phyloP scores from a whole-genome alignment of 2,797 vertebrate genomes.

The Platalea minor region DNA sequence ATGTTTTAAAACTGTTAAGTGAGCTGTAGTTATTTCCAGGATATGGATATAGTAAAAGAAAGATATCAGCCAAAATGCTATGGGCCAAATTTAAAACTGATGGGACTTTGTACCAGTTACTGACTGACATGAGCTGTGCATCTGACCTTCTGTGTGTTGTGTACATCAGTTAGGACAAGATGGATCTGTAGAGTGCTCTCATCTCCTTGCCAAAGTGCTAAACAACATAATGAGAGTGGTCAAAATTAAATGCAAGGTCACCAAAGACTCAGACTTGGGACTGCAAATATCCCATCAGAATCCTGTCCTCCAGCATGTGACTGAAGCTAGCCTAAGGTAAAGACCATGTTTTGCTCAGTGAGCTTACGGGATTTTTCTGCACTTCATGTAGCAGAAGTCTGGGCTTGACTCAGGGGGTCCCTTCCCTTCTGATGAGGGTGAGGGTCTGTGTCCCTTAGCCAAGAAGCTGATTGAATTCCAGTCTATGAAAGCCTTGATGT shows the following conservation, averaged over 20 bases:
- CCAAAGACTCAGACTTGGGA: neutral
- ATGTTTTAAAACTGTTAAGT: neutral
- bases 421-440: neutral
- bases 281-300: neutral
- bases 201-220: neutral
- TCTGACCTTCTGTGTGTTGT: neutral
- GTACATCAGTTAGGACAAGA: neutral
- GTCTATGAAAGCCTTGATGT: neutral
- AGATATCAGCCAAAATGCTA: neutral
- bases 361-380: neutral
- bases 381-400: neutral
- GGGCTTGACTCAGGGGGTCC: neutral
- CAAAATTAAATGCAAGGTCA: neutral
- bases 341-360: neutral
- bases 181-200: neutral
- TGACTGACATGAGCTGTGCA: neutral
- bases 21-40: neutral
- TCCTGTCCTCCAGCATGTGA: neutral
- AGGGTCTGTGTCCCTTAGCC: neutral
- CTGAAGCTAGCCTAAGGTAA: neutral
- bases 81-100: neutral
- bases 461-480: neutral
- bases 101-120: neutral
- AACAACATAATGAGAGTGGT: neutral
- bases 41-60: neutral